Percentiles rank a stretch among this genome's conserved stretches.
These are phyloP conservation scores for Pristionchus arcanus DNA, from an alignment of 2,888 invertebrate genomes.

Conservation along the genomic window DNA sequence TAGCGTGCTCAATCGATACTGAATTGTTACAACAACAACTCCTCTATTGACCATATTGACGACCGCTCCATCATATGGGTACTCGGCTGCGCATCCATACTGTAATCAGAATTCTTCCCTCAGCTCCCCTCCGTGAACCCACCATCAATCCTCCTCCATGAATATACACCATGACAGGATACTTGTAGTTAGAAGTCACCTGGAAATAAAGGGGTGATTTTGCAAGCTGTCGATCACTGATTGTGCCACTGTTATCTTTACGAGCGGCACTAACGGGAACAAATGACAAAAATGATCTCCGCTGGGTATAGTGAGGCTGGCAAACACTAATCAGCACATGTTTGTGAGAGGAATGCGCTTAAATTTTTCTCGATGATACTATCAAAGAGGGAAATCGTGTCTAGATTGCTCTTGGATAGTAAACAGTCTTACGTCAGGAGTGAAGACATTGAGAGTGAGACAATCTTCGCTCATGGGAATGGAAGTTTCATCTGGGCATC, in stretches of 20 bases:
- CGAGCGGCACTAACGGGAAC: background rate
- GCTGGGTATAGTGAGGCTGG: background rate
- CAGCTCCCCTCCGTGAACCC: background rate
- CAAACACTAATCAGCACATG: background rate
- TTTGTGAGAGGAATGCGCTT: background rate
- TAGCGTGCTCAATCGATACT: constrained; percentile 41
- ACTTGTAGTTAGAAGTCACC: constrained; percentile 48
- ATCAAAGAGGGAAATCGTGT: background rate
- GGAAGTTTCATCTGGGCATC: background rate
- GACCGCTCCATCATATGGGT: constrained; percentile 43
- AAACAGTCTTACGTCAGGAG: constrained; percentile 32
- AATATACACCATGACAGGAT: constrained; percentile 54
- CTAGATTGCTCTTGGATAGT: background rate
- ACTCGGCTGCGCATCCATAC: constrained; percentile 43
- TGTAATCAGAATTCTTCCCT: background rate
- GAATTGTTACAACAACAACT: constrained; percentile 54
- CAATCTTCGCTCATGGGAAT: constrained; percentile 38
- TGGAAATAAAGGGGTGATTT: constrained; percentile 29
- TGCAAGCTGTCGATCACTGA: background rate
- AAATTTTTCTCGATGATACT: background rate
- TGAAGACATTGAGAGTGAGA: constrained; percentile 50
- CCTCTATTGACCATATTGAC: constrained; percentile 50
- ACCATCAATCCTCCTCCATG: constrained; percentile 54
- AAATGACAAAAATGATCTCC: background rate
- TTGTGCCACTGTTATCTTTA: constrained; percentile 35